Conservation (phyloP, 2,797 vertebrate species). For the Poecilia picta region DNA sequence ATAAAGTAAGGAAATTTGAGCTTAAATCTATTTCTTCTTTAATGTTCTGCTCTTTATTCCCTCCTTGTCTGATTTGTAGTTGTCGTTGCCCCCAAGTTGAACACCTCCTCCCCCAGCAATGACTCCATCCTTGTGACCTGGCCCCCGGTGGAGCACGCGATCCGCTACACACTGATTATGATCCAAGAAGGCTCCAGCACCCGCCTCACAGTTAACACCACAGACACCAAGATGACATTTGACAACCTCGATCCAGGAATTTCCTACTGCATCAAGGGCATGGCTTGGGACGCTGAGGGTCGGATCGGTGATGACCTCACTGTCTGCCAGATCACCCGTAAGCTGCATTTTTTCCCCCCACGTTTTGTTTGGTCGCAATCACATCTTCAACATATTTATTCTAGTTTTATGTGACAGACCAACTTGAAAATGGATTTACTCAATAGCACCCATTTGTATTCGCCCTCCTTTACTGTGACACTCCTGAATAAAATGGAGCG, state of each 20-base stretch:
- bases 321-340: constrained; percentile 90
- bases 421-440: neutral
- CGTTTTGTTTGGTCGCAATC: neutral
- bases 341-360: constrained; percentile 24
- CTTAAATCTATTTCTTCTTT: constrained; percentile 3
- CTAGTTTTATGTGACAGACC: neutral
- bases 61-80: constrained; percentile 73
- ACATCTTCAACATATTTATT: neutral
- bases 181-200: constrained; percentile 82
- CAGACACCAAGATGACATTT: constrained; percentile 77
- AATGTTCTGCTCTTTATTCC: neutral
- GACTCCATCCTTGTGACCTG: constrained; percentile 84
- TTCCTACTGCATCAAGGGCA: constrained; percentile 87
- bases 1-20: neutral
- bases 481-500: neutral
- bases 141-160: constrained; percentile 82
- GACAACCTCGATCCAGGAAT: constrained; percentile 83
- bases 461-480: neutral
- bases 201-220: constrained; percentile 85
- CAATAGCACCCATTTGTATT: neutral
- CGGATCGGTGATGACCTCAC: constrained; percentile 86
- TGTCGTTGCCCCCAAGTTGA: constrained; percentile 81
- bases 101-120: constrained; percentile 78
- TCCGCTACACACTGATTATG: constrained; percentile 85
- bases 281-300: constrained; percentile 85